Evolutionary conservation across 2,888 invertebrate genomes (phyloP).

Genomic region (Priocnemis perturbator): DNA sequence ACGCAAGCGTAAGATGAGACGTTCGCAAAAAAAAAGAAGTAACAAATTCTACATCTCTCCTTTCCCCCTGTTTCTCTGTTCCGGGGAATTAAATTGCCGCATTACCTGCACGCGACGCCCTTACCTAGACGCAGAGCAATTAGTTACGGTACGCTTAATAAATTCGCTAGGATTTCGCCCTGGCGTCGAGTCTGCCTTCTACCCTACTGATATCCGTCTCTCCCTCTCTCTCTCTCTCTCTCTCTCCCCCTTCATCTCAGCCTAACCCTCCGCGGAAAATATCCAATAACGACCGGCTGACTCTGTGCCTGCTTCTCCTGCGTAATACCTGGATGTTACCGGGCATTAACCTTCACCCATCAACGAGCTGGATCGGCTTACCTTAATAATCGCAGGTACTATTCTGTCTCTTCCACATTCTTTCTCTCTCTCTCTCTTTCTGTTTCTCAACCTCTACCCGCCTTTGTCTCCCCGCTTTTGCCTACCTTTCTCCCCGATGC

Average conservation of each 20-base stretch:
- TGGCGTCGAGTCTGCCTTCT: slow-evolving; percentile 27
- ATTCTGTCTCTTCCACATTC: slow-evolving; percentile 18
- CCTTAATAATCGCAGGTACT: slow-evolving; percentile 71
- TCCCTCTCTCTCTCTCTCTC: slow-evolving; percentile 23
- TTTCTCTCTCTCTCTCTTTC: background rate
- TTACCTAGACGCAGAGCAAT: slow-evolving; percentile 42
- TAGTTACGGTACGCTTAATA: slow-evolving; percentile 60
- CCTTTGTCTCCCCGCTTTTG: background rate
- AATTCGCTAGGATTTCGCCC: slow-evolving; percentile 45
- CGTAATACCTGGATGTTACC: slow-evolving; percentile 28
- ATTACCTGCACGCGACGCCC: slow-evolving; percentile 2
- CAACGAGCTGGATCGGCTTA: slow-evolving; percentile 68
- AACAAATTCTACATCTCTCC: too few species aligned
- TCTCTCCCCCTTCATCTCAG: background rate
- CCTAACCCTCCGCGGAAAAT: slow-evolving; percentile 36
- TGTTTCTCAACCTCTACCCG: too few species aligned
- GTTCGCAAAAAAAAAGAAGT: too few species aligned
- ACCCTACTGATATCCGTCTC: slow-evolving; percentile 25
- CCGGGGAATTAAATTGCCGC: background rate
- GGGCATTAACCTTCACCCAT: slow-evolving; percentile 63
- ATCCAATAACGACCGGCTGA: slow-evolving; percentile 56
- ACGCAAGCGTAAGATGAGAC: too few species aligned
- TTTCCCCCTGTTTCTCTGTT: too few species aligned
- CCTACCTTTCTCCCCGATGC: background rate
- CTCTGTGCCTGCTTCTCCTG: slow-evolving; percentile 13